Conservation (phyloP, 1,140 invertebrate species). For the Drosophila sp. region DNA sequence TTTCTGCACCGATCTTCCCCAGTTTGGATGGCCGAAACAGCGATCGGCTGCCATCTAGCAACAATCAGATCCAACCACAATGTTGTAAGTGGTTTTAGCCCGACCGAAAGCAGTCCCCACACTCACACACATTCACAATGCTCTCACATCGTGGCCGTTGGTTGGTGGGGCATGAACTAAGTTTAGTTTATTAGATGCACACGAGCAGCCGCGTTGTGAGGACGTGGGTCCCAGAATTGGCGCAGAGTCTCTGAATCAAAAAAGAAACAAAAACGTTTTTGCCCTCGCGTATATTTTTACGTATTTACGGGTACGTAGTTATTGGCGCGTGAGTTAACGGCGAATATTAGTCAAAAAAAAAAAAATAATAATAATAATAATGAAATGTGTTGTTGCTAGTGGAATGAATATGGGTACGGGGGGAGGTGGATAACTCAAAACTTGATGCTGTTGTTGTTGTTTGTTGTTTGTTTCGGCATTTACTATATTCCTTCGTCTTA, state of each 20-base stretch:
- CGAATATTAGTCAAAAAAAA: not conserved
- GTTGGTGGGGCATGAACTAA: constrained; percentile 45
- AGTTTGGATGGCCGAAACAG: not conserved
- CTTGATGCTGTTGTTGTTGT: constrained; percentile 18
- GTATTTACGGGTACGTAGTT: not conserved
- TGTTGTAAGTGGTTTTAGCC: constrained; percentile 49
- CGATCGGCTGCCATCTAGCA: not conserved
- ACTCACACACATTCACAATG: not conserved
- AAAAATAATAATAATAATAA: not conserved
- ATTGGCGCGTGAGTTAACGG: constrained; percentile 3
- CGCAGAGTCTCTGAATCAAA: constrained; percentile 10
- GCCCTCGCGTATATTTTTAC: not conserved
- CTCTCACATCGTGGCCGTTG: constrained; percentile 9
- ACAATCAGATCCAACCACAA: constrained; percentile 13
- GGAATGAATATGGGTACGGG: constrained; percentile 1
- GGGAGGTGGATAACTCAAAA: not conserved
- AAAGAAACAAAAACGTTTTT: constrained; percentile 1
- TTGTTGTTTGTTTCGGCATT: no score
- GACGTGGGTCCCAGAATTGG: constrained; percentile 53
- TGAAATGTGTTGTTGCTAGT: constrained; percentile 10
- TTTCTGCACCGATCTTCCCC: not conserved
- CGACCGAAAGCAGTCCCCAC: not conserved
- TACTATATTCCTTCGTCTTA: not conserved
- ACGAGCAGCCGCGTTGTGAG: constrained; percentile 74
- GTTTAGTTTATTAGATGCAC: constrained; percentile 79